phyloP scores from a whole-genome alignment of 2,797 vertebrate species.

The Bufotes viridis region DNA sequence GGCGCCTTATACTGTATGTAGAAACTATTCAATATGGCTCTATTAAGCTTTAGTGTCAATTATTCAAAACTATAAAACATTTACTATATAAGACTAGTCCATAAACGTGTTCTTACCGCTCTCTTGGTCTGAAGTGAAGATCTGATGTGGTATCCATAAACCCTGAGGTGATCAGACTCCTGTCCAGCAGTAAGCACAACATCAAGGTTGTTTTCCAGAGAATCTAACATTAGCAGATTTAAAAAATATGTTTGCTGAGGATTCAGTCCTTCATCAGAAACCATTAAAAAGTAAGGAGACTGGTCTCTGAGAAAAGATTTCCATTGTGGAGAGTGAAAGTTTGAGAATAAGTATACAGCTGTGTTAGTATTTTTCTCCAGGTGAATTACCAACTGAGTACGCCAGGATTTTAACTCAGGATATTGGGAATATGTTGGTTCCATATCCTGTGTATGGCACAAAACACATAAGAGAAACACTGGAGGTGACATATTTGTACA shows the following conservation, averaged over 20 bases:
- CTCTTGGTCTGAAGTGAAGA: neutral
- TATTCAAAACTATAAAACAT: too few relatives aligned
- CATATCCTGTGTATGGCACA: conserved; percentile 64
- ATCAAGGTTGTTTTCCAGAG: conserved; percentile 64
- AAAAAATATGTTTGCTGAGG: conserved; percentile 64
- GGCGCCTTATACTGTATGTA: too few relatives aligned
- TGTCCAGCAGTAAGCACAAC: conserved; percentile 67
- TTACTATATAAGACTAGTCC: too few relatives aligned
- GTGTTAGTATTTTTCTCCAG: conserved; percentile 66
- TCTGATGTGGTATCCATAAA: conserved; percentile 59
- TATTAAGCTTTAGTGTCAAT: too few relatives aligned
- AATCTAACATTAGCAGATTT: conserved; percentile 65
- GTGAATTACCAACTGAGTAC: conserved; percentile 68
- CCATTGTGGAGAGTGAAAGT: conserved; percentile 67
- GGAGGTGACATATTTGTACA: neutral
- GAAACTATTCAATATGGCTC: too few relatives aligned
- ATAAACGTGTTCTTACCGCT: conserved; percentile 33
- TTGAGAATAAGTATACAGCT: conserved; percentile 64
- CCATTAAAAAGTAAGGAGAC: conserved; percentile 68
- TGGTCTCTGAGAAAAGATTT: conserved; percentile 57
- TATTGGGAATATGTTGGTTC: conserved; percentile 63
- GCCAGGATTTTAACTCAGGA: conserved; percentile 61
- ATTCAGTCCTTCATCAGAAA: conserved; percentile 67
- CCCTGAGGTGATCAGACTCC: conserved; percentile 61
- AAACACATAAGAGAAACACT: neutral